Percentiles rank a stretch among this genome's conserved stretches.
These are phyloP conservation scores for Leiothrix lutea DNA, from an alignment of 2,113 vertebrate genomes.

Conservation along the genomic window DNA sequence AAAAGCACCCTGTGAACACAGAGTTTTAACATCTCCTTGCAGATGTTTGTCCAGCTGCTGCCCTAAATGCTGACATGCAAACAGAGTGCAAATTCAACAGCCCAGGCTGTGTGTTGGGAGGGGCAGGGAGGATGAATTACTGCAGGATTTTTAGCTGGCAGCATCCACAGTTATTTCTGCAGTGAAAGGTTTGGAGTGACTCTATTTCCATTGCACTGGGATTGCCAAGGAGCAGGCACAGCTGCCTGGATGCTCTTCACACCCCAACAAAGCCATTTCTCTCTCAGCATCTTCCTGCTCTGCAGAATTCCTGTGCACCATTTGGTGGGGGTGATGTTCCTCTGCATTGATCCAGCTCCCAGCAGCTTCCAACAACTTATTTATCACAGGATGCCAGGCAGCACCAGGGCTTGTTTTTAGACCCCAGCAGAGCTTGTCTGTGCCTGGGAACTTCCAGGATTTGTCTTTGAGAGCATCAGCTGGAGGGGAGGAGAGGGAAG, in stretches of 20 bases:
- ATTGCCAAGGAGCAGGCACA: neutral
- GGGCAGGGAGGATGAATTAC: neutral
- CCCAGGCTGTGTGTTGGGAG: neutral
- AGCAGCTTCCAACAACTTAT: neutral
- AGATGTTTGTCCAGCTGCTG: neutral
- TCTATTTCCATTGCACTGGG: neutral
- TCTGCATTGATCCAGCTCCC: neutral
- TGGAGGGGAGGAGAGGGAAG: neutral
- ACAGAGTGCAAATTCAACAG: neutral
- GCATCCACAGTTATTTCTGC: conserved; percentile 9
- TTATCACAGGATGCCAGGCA: neutral
- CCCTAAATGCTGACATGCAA: neutral
- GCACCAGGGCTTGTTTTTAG: neutral
- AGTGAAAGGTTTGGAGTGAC: neutral
- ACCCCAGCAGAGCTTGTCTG: neutral
- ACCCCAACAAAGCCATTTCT: neutral
- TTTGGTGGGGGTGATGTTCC: neutral
- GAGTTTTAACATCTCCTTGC: neutral
- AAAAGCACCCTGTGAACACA: neutral
- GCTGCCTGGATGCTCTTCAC: too few species aligned
- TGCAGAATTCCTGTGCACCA: neutral
- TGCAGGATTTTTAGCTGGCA: neutral
- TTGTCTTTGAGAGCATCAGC: neutral
- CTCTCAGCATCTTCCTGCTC: neutral
- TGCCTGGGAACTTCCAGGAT: neutral